Conservation (phyloP, 2,797 vertebrate genomes). For the Buceros bicornis region DNA sequence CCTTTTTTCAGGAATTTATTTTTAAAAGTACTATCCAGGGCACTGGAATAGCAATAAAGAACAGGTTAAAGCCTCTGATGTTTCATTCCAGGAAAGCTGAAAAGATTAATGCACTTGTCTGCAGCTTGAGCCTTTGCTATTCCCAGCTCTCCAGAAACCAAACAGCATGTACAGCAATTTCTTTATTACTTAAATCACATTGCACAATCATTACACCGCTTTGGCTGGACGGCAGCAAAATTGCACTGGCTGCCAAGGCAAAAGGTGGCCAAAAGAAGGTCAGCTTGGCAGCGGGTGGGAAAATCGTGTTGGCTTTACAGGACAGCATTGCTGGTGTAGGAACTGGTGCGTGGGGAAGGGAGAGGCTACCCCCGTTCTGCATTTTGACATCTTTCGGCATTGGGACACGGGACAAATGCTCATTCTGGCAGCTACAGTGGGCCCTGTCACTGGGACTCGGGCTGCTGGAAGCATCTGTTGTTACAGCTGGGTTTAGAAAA, state of each 20-base stretch:
- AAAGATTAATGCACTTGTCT: constrained; percentile 66
- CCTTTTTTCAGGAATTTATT: constrained; percentile 55
- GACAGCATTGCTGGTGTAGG: background rate
- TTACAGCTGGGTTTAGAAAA: background rate
- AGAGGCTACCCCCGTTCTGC: background rate
- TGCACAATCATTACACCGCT: background rate
- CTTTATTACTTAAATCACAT: constrained; percentile 36
- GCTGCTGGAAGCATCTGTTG: background rate
- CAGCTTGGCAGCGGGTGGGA: background rate
- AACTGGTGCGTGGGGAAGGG: background rate
- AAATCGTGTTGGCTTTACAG: background rate
- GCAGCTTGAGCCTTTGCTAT: constrained; percentile 20
- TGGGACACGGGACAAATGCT: background rate
- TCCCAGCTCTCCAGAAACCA: constrained; percentile 27
- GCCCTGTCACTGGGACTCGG: too few relatives aligned
- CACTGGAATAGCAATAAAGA: constrained; percentile 50
- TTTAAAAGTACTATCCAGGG: constrained; percentile 63
- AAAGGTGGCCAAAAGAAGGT: background rate
- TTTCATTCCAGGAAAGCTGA: constrained; percentile 48
- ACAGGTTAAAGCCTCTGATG: constrained; percentile 46
- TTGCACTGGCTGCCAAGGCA: background rate
- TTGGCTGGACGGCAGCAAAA: constrained; percentile 22
- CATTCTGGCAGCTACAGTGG: background rate
- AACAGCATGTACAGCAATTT: constrained; percentile 36
- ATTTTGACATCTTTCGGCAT: accelerated